Conservation (phyloP, 2,797 vertebrate species). For the Denticeps clupeoides region DNA sequence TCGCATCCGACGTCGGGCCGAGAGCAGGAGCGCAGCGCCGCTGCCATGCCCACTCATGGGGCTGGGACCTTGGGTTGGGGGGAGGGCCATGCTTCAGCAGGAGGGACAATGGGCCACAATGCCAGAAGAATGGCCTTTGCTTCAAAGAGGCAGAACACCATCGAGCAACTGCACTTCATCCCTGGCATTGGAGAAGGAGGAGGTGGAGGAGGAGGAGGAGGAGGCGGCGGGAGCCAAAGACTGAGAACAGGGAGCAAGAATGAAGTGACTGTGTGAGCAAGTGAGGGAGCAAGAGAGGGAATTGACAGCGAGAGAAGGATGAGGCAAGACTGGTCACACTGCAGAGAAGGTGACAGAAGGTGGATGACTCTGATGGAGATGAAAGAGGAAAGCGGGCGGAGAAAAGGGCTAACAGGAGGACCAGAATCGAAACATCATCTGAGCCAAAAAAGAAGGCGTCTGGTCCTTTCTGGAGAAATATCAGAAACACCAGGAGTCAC, state of each 20-base stretch:
- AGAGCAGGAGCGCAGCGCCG: slow-evolving; percentile 52
- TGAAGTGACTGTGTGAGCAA: slow-evolving; percentile 75
- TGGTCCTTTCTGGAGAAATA: no score
- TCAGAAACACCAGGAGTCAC: no score
- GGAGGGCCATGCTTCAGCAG: slow-evolving; percentile 30
- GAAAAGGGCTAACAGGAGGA: no score
- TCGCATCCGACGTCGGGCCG: slow-evolving; percentile 65
- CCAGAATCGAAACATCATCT: no score
- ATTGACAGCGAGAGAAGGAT: slow-evolving; percentile 6
- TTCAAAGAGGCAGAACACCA: slow-evolving; percentile 75
- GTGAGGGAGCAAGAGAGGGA: slow-evolving; percentile 6
- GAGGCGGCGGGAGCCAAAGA: slow-evolving; percentile 54
- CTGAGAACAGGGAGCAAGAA: slow-evolving; percentile 82
- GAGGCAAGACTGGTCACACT: slow-evolving; percentile 11
- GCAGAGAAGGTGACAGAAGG: slow-evolving; percentile 9
- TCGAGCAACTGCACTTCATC: slow-evolving; percentile 84
- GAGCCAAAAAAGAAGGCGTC: no score
- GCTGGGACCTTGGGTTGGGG: slow-evolving; percentile 24
- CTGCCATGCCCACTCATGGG: slow-evolving; percentile 19
- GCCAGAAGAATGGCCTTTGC: slow-evolving; percentile 72
- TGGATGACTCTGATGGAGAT: slow-evolving; percentile 6
- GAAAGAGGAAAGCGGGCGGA: no score
- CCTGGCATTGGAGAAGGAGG: slow-evolving; percentile 59
- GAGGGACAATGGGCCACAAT: slow-evolving; percentile 36
- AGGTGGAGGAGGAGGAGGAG: slow-evolving; percentile 42